A percentile compares a stretch with the other conserved stretches of the same genome.
phyloP scores from a whole-genome alignment of 2,888 invertebrate species.

The Nymphalis urticae region DNA sequence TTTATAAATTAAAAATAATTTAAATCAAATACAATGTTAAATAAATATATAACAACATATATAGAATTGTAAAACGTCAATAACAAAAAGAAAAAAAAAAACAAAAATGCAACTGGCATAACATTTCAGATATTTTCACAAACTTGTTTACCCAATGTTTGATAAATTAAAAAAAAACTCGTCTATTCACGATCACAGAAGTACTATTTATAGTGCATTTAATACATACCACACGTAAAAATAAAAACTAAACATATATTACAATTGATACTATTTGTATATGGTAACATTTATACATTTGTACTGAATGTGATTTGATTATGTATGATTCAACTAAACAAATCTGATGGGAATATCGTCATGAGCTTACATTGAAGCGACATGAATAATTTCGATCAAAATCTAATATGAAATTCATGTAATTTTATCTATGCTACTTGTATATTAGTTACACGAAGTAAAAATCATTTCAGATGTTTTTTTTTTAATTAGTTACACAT shows the following conservation, averaged over 20 bases:
- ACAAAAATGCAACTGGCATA: not conserved
- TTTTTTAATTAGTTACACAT: not conserved
- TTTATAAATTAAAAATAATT: not conserved
- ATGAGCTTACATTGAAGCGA: slow-evolving; percentile 3
- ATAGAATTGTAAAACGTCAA: not conserved
- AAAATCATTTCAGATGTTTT: not conserved
- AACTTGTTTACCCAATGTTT: not conserved
- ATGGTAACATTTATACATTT: slow-evolving; percentile 20
- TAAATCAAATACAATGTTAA: not conserved
- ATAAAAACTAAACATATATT: slow-evolving; percentile 9
- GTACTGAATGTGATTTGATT: slow-evolving; percentile 10
- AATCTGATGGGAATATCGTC: slow-evolving; percentile 14
- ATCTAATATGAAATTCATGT: not conserved
- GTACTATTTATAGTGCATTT: not conserved
- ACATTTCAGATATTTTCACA: slow-evolving; percentile 2
- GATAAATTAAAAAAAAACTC: not conserved
- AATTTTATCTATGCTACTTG: not conserved
- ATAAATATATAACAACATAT: not conserved
- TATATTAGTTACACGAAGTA: not conserved
- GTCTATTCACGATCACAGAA: not conserved
- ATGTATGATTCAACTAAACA: slow-evolving; percentile 17
- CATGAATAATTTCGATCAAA: slow-evolving; percentile 26
- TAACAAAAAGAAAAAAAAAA: too few species aligned
- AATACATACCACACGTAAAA: slow-evolving; percentile 15
- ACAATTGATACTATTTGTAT: not conserved